Conservation (phyloP, 2,113 vertebrate genomes). For the Gadus chalcogrammus region DNA sequence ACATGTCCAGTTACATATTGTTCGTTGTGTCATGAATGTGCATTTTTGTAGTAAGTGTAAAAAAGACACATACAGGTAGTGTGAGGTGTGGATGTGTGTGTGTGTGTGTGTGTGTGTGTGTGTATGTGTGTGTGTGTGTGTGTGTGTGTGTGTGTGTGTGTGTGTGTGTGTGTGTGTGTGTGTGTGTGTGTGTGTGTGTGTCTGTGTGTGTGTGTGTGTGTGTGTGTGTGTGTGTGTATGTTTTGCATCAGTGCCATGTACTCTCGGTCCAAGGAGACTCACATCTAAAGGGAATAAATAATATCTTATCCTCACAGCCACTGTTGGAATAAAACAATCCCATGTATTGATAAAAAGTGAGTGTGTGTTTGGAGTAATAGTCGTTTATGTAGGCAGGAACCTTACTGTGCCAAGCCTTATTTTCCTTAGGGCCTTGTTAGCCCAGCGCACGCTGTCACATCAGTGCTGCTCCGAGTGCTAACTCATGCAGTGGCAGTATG, state of each 20-base stretch:
- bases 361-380: constrained; percentile 65
- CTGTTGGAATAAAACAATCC: constrained; percentile 22
- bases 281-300: background rate
- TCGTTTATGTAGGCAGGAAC: constrained; percentile 48
- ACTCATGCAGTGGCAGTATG: constrained; percentile 44
- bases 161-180: too few relatives aligned
- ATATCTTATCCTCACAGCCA: too few relatives aligned
- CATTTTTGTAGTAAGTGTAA: too few relatives aligned
- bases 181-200: too few relatives aligned
- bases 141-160: too few relatives aligned
- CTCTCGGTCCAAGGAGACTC: background rate
- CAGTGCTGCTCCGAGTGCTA: constrained; percentile 44
- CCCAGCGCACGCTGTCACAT: constrained; percentile 54
- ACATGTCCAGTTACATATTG: background rate
- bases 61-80: too few relatives aligned
- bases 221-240: too few relatives aligned
- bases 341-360: background rate
- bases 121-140: too few relatives aligned
- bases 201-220: too few relatives aligned
- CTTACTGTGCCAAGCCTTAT: constrained; percentile 48
- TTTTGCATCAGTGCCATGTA: too few relatives aligned
- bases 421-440: constrained; percentile 49
- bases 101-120: too few relatives aligned
- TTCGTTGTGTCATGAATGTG: constrained; percentile 1
- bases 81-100: too few relatives aligned